Conservation (phyloP, 2,113 vertebrate genomes). For the Delphinus delphis region DNA sequence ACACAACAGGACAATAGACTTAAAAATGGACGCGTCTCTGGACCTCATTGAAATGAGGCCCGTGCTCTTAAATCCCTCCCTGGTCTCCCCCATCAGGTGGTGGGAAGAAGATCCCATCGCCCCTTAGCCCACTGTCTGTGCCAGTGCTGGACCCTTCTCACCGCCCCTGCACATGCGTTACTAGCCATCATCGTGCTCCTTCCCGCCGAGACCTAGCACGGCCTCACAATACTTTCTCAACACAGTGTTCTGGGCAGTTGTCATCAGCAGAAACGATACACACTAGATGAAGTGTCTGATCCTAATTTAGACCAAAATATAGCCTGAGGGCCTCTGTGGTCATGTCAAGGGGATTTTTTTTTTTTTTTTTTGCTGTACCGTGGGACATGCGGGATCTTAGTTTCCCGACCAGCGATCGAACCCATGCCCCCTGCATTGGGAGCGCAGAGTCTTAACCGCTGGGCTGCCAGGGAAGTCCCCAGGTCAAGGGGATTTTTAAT, state of each 20-base stretch:
- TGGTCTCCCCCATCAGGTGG: too few species aligned
- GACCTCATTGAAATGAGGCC: not conserved
- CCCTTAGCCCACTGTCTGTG: too few species aligned
- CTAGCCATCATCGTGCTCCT: not conserved
- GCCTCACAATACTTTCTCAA: not conserved
- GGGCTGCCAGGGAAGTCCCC: too few species aligned
- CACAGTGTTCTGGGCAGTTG: not conserved
- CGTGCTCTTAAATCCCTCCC: not conserved
- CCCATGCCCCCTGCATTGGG: too few species aligned
- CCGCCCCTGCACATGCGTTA: too few species aligned
- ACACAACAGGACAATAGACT: not conserved
- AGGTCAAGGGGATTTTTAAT: not conserved
- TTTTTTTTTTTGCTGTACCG: too few species aligned
- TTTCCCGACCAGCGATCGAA: too few species aligned
- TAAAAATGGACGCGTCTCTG: not conserved
- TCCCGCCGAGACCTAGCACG: not conserved
- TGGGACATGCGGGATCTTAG: too few species aligned
- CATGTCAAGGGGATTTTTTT: not conserved
- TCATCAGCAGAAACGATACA: not conserved
- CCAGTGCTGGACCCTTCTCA: accelerated
- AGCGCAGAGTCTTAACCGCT: too few species aligned
- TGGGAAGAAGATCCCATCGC: not conserved
- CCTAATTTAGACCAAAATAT: not conserved
- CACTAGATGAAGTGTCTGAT: not conserved
- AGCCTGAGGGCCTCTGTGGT: not conserved